Base-by-base conservation (phyloP, 2,888 invertebrate species). In the Rhingia rostrata region DNA sequence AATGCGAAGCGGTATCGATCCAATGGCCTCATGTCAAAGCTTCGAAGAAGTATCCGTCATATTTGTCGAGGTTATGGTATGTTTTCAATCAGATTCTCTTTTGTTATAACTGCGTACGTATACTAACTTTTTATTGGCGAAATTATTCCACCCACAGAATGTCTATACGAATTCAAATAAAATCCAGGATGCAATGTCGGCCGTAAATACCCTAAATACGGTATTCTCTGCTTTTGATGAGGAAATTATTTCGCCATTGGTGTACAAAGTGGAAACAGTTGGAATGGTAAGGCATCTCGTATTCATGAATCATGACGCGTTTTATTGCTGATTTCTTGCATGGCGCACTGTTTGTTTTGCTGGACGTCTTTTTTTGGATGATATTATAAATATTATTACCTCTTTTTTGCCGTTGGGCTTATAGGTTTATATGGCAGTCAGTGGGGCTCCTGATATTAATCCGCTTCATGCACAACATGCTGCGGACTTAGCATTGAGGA, bases 251-350 rank as follows among this genome's bases (percentile, higher is more conserved):
- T 93, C 95, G 41, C 96, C 96, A 87, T 93, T 96, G 74, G 97
- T 97, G 2, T 98, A 97, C 89, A 98, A 98, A 94, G 97, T 98
- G 77, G 98, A 98, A 92, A 98, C 98, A 0, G 96, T 98, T 0
- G 98, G 97, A n/a, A 95, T 95, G 90, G 94, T 95, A 69, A 56
- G 77, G 6, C 41, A 66, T 45, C 39, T 22, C 22, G 41, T 14
- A 35, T 4, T 7, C 45, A 58, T 6, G 47, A 39, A 30, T 7
- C 45, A 58, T 6, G 47, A 39, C 37, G 33, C 33, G 47, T 49
- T 74, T 74, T 74, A 74, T 66, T 74, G 74, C 64, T 39, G 64
- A 74, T 74, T 74, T 35, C 33, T n/a, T 33, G 9, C 33, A 22
- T 12, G 35, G 10, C 6, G 35, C 39, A 66, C 61, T 47, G 37